A percentile compares a stretch with the other conserved stretches of the same genome.
phyloP scores from a whole-genome alignment of 2,797 vertebrate species.

The Sylvia borin region DNA sequence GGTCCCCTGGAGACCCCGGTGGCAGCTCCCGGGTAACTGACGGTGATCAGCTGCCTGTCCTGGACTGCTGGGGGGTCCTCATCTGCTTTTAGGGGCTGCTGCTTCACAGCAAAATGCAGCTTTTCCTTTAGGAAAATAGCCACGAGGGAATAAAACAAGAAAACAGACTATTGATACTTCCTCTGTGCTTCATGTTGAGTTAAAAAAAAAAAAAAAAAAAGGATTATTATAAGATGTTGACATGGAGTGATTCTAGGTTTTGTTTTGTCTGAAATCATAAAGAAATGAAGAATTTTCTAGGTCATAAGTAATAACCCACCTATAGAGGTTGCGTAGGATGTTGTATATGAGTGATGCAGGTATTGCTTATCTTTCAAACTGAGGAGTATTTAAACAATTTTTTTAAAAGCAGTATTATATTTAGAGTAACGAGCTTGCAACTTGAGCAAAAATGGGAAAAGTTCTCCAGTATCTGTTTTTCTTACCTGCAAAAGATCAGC shows the following conservation, averaged over 20 bases:
- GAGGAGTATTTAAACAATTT: neutral
- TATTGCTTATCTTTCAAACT: neutral
- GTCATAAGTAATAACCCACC: neutral
- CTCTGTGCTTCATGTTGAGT: neutral
- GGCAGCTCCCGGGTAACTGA: conserved; percentile 61
- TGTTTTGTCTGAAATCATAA: neutral
- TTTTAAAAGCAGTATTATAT: neutral
- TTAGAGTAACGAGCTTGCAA: neutral
- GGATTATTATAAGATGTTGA: neutral
- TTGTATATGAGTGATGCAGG: neutral
- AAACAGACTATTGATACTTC: neutral
- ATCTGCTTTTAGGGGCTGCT: neutral
- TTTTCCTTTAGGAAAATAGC: conserved; percentile 32
- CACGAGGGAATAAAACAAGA: neutral
- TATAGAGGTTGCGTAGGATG: neutral
- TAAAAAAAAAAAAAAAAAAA: neutral
- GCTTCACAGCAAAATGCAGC: neutral
- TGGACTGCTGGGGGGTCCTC: neutral
- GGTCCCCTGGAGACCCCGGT: conserved; percentile 6
- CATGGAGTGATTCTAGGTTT: neutral
- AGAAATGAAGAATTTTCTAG: neutral
- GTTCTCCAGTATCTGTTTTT: neutral
- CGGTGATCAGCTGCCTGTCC: conserved; percentile 57
- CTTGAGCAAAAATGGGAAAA: neutral
- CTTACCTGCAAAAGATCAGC: neutral